A percentile compares a stretch with the other conserved stretches of the same genome.
These are phyloP conservation scores for Gymnodraco acuticeps DNA, from an alignment of 2,797 vertebrate species.

Conservation along the genomic window DNA sequence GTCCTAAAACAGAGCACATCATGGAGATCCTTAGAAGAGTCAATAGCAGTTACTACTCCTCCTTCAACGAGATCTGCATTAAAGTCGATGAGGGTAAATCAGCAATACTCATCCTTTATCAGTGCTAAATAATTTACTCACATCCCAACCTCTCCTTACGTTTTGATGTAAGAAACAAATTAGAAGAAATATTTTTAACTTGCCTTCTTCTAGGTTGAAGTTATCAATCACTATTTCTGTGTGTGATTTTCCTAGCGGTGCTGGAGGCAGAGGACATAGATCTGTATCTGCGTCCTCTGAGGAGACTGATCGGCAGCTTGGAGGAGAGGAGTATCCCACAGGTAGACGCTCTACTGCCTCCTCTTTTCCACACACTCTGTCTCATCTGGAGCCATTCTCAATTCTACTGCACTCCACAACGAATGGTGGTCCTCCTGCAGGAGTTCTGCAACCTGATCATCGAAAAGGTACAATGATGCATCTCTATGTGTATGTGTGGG, in stretches of 20 bases:
- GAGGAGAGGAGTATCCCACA: conserved; percentile 86
- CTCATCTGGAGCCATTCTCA: conserved; percentile 92
- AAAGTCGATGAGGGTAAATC: conserved; percentile 81
- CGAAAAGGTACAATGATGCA: conserved; percentile 84
- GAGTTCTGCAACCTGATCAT: conserved; percentile 92
- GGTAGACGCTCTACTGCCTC: conserved; percentile 83
- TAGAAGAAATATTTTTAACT: background rate
- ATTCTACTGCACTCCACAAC: conserved; percentile 84
- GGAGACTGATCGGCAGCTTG: conserved; percentile 78
- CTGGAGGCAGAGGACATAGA: conserved; percentile 83
- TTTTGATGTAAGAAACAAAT: background rate
- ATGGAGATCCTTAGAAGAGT: conserved; percentile 81
- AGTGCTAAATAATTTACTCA: conserved; percentile 8
- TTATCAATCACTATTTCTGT: conserved; percentile 12
- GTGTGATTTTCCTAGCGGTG: conserved; percentile 71
- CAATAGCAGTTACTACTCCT: conserved; percentile 81
- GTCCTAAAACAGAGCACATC: conserved; percentile 76
- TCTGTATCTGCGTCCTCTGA: conserved; percentile 81
- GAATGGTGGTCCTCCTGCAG: conserved; percentile 87
- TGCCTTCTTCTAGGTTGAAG: background rate
- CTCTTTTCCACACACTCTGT: conserved; percentile 91
- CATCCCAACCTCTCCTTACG: background rate
- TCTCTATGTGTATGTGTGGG: background rate
- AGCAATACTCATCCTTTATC: conserved; percentile 13
- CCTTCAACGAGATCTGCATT: conserved; percentile 79